Percentiles rank a stretch among this genome's conserved stretches.
These are phyloP conservation scores for Acanthiza pusilla DNA, from an alignment of 2,797 vertebrate genomes.

Conservation along the genomic window DNA sequence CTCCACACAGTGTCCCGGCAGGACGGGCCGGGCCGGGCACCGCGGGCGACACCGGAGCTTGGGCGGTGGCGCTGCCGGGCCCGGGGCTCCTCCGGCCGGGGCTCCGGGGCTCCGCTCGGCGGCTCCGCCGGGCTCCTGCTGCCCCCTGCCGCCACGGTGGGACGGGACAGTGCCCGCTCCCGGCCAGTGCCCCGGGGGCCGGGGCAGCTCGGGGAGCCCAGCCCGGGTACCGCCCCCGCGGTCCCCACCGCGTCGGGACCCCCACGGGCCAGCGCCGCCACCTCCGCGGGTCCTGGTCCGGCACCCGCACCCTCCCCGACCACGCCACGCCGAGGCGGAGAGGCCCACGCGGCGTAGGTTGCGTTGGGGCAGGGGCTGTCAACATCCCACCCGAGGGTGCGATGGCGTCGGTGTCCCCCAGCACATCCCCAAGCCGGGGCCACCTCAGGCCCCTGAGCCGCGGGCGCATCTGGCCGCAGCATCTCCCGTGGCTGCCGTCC, in stretches of 20 bases:
- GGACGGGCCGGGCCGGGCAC: not conserved
- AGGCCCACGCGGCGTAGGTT: fast-evolving
- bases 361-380: not conserved
- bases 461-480: not conserved
- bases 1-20: no score
- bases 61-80: not conserved
- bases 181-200: not conserved
- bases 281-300: fast-evolving
- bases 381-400: not conserved
- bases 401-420: not conserved
- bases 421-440: not conserved
- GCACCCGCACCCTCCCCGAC: not conserved
- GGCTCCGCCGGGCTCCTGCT: not conserved
- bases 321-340: not conserved
- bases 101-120: not conserved
- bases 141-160: not conserved
- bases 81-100: not conserved
- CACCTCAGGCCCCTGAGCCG: not conserved
- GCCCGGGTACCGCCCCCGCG: no score
- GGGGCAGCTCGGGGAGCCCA: not conserved
- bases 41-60: not conserved
- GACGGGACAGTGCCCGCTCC: not conserved
- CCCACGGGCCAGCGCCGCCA: fast-evolving
- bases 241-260: fast-evolving
- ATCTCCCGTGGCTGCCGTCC: not conserved